A percentile compares a stretch with the other conserved stretches of the same genome.
phyloP scores from a whole-genome alignment of 2,113 vertebrate genomes.

The Pycnonotus jocosus region DNA sequence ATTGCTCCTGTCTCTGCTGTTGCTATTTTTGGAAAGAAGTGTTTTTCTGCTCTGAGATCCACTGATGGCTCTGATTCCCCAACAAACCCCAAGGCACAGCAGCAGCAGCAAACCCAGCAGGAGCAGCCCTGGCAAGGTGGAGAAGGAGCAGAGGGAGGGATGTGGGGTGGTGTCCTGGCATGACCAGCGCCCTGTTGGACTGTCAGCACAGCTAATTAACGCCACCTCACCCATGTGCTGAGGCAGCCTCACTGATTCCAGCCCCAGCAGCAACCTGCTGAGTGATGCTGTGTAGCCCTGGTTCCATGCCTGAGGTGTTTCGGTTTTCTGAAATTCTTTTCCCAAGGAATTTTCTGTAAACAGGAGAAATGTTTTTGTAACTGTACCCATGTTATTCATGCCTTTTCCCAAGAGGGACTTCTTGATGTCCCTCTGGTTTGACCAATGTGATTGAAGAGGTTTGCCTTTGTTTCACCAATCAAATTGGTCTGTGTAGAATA shows the following conservation, averaged over 20 bases:
- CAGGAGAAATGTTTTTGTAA: no score
- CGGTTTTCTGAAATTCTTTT: no score
- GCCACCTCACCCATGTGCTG: accelerated
- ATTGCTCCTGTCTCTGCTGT: not conserved
- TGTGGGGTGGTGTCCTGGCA: not conserved
- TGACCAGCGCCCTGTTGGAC: not conserved
- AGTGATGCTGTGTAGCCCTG: no score
- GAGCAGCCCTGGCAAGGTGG: not conserved
- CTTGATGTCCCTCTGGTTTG: no score
- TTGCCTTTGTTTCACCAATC: no score
- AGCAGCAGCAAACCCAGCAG: not conserved
- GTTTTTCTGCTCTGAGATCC: not conserved
- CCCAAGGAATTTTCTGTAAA: no score
- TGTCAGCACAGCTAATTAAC: not conserved
- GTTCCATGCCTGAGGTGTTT: no score
- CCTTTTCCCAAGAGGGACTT: no score
- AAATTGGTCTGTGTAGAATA: no score
- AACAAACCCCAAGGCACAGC: not conserved
- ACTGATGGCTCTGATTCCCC: not conserved
- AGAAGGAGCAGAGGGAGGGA: not conserved
- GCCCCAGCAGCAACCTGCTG: not conserved
- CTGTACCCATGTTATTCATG: no score
- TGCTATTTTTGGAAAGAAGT: not conserved
- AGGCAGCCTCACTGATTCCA: not conserved
- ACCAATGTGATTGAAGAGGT: no score